Evolutionary conservation across 2,113 vertebrate species (phyloP), one percentile per base, ranked within the genome.

Genomic region (Oryzias woworae): DNA sequence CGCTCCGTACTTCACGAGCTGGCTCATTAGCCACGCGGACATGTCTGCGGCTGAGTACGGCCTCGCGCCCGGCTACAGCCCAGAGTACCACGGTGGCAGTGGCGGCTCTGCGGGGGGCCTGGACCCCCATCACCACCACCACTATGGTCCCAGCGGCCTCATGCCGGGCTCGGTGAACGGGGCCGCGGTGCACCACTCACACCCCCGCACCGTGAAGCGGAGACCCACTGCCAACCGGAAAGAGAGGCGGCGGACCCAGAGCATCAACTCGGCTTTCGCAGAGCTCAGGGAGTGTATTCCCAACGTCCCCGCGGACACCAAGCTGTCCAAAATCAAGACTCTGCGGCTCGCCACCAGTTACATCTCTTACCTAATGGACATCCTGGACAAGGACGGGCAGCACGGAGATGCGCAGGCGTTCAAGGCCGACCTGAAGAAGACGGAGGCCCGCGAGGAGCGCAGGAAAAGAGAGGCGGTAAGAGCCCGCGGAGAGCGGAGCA

Each of bases 291-390:
- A 98, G 80, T 98, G 96, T 78, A 99, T 98, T 81, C 97, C 97
- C 59, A 99, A 98, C 77, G 97, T 99, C 43, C 97, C 97, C 0
- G 96, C 96, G 1, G 97, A 99, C 90, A 99, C 96, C 58, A 99
- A 99, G 53, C 92, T 99, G 71, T 98, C 97, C 87, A 99, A 99
- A 85, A 99, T 99, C 75, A 98, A 99, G 83, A 98, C 96, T 0
- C 90, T 99, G 48, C 93, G 97, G 67, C 86, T 99, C 90, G 97
- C 97, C 81, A 99, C 96, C 88, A 98, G 97, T 92, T 99, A 98
- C 88, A 99, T 98, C 91, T 96, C 96, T 89, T 99, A 99, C 93
- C 94, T 99, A 92, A 99, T 98, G 96, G 96, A 98, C 92, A 95
- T 99, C 83, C 92, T 99, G 90, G 97, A 95, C 90, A 97, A 98